Evolutionary conservation across 2,797 vertebrate species (phyloP), one percentile per base, ranked within the genome.

Genomic region (Ispidina picta): DNA sequence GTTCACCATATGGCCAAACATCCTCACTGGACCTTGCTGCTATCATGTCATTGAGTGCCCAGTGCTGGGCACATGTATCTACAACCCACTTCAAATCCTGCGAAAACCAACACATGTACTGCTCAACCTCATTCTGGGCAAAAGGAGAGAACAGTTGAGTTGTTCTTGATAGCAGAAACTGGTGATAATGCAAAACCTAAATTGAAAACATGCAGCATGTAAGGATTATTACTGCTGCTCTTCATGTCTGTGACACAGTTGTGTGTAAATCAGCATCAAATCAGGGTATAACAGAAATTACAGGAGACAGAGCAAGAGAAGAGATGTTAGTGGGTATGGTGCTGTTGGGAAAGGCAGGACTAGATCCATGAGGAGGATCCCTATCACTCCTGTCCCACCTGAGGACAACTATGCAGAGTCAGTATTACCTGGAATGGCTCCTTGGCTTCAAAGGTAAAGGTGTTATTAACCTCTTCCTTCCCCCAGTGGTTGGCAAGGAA

Each of bases 371-470:
- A 80, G 54, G 6, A 75, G 8, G 26, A 31, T 15, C 15, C 29
- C 15, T 8, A 17, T 83, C 26, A 29, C 3, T 70, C 49, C 43
- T 78, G 10, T 66, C 43, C 41, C 54, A 74, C 12, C 64, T 5
- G 2, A 49, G 39, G 28, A 52, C 1, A 63, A 12, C 25, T 1
- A 0, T 19, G 29, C 23, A 10, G 23, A 8, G 43, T 17, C 21
- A 68, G 22, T 11, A 6, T 95, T 97, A 98, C 98, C 98, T 98
- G 97, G 59, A 98, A 98, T 5, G 97, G 97, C 75, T 97, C 96
- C 58, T 98, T 97, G 15, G 94, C 93, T 59, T 59, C 54, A 10
- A 98, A 95, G 2, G 97, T 98, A 11, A 98, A 98, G 81, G 90
- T 71, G 8, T 33, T 95, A 51, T 95, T 96, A 37, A 97, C 94